Evolutionary conservation across 2,113 vertebrate species (phyloP).

Genomic region (Daubentonia madagascariensis): DNA sequence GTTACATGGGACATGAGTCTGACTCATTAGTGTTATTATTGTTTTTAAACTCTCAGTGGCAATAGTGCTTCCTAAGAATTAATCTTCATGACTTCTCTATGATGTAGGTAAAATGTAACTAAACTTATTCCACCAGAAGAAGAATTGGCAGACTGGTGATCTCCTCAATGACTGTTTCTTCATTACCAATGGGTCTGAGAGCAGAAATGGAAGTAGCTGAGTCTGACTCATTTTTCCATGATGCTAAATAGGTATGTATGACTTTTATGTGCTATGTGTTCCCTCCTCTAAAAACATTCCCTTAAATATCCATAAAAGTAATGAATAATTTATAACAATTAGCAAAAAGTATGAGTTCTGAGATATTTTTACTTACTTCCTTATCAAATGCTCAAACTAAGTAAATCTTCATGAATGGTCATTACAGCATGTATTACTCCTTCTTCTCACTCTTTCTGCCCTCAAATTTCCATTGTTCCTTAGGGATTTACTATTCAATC

Average conservation of each 20-base stretch:
- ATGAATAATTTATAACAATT: not conserved
- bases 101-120: constrained; percentile 54
- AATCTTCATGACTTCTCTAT: constrained; percentile 53
- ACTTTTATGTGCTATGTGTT: not conserved
- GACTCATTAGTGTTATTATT: constrained; percentile 72
- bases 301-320: not conserved
- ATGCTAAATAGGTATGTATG: not conserved
- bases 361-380: not conserved
- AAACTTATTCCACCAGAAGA: constrained; percentile 21
- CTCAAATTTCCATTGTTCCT: not conserved
- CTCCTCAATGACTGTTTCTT: not conserved
- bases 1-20: constrained; percentile 58
- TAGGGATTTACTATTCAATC: not conserved
- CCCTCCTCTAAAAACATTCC: too few species aligned
- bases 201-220: not conserved
- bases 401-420: not conserved
- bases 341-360: not conserved
- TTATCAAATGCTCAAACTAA: not conserved
- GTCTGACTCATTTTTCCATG: constrained; percentile 1
- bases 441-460: not conserved
- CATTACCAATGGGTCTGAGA: not conserved
- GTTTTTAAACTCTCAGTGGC: constrained; percentile 60
- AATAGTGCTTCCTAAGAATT: constrained; percentile 60
- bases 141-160: not conserved
- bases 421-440: not conserved